Conservation (phyloP, 2,113 vertebrate genomes). For the Stigmatopora argus region DNA sequence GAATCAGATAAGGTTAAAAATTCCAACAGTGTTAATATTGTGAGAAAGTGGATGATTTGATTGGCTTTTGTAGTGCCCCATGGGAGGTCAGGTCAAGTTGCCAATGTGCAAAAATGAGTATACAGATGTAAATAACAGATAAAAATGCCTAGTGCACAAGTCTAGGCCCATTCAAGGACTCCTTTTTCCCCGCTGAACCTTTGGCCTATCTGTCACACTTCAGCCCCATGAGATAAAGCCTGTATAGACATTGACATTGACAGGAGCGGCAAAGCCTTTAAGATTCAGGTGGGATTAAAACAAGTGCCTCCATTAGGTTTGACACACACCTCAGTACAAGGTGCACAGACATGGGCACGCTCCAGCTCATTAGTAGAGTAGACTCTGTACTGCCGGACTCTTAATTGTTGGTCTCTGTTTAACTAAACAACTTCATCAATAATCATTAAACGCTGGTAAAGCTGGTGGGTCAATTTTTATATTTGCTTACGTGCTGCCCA, state of each 20-base stretch:
- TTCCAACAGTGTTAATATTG: constrained; percentile 25
- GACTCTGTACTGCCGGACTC: constrained; percentile 54
- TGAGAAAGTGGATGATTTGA: constrained; percentile 35
- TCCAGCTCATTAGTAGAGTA: constrained; percentile 57
- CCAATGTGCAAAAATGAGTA: constrained; percentile 63
- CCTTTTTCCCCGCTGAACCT: constrained; percentile 22
- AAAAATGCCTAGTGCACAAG: constrained; percentile 41
- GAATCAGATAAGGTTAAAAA: constrained; percentile 10
- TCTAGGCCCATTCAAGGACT: constrained; percentile 37
- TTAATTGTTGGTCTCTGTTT: constrained; percentile 67
- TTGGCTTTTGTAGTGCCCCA: constrained; percentile 24
- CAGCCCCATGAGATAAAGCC: constrained; percentile 44
- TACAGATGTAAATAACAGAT: constrained; percentile 64
- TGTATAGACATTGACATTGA: constrained; percentile 50
- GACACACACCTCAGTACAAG: constrained; percentile 52
- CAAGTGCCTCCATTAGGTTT: constrained; percentile 58
- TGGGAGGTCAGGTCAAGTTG: constrained; percentile 42
- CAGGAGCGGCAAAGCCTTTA: constrained; percentile 45
- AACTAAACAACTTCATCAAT: constrained; percentile 67
- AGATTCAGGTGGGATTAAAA: constrained; percentile 60
- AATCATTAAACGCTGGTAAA: constrained; percentile 64
- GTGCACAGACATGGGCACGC: constrained; percentile 48
- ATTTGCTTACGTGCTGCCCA: constrained; percentile 19
- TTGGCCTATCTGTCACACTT: constrained; percentile 52
- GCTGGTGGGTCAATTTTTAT: constrained; percentile 47